A percentile compares a stretch with the other conserved stretches of the same genome.
Evolutionary conservation across 2,113 vertebrate species (phyloP).

Genomic region (Ranitomeya variabilis): DNA sequence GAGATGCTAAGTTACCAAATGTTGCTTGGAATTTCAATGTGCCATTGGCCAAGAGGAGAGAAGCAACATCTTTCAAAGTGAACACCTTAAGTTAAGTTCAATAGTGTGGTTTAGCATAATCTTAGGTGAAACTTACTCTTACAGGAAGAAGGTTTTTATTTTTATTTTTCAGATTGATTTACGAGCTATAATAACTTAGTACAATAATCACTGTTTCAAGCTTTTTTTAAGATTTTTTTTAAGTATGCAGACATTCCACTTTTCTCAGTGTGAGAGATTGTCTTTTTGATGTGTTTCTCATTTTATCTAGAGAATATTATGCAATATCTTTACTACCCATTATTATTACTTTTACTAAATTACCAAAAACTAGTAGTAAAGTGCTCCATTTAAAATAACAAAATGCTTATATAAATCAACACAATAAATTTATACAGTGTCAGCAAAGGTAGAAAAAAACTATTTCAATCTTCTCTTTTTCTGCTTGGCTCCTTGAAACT

Average conservation of each 20-base stretch:
- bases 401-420: not conserved
- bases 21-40: not conserved
- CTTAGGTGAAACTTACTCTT: not conserved
- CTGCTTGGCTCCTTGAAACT: slow-evolving; percentile 30
- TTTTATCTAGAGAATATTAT: not conserved
- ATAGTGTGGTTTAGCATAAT: not conserved
- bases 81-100: not conserved
- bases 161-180: not conserved
- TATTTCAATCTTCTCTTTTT: slow-evolving; percentile 44
- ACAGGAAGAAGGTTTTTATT: not conserved
- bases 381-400: not conserved
- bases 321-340: not conserved
- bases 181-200: not conserved
- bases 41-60: not conserved
- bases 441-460: slow-evolving; percentile 22
- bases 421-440: not conserved
- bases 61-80: not conserved
- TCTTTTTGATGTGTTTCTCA: not conserved
- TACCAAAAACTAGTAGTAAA: not conserved
- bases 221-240: not conserved
- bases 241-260: not conserved
- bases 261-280: not conserved
- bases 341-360: not conserved
- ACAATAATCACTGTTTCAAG: too few species aligned
- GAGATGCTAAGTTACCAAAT: not conserved